Conservation (phyloP, 2,797 vertebrate species). For the Sebastes wilsoni region DNA sequence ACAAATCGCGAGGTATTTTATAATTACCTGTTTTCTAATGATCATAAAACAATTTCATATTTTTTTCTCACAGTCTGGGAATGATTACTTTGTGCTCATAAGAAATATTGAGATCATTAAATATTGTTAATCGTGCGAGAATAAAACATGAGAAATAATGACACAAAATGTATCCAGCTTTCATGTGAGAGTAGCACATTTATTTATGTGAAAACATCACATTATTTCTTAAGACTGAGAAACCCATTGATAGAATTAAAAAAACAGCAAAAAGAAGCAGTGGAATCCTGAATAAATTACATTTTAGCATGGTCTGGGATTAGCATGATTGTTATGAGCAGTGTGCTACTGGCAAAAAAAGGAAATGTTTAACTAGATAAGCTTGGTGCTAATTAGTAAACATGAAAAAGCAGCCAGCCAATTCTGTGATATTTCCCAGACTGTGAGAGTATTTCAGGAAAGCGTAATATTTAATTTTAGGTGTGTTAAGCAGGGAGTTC, state of each 20-base stretch:
- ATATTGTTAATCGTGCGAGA: not conserved
- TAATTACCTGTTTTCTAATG: not conserved
- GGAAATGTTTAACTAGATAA: not conserved
- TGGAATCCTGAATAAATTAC: not conserved
- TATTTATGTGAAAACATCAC: not conserved
- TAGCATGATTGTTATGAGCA: not conserved
- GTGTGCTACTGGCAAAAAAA: not conserved
- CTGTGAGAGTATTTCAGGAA: conserved; percentile 1
- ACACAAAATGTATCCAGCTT: not conserved
- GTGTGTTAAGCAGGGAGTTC: not conserved
- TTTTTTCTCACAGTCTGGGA: not conserved
- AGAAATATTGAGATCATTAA: not conserved
- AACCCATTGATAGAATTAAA: not conserved
- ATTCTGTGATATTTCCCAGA: conserved; percentile 7
- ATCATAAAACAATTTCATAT: not conserved
- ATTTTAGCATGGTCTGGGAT: not conserved
- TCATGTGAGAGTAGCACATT: not conserved
- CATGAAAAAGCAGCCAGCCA: conserved; percentile 13
- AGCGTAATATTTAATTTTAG: not conserved
- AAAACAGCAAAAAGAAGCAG: not conserved
- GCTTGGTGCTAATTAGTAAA: not conserved
- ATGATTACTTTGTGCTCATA: not conserved
- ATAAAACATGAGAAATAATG: not conserved
- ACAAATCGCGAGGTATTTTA: too few species aligned
- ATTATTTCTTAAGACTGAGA: not conserved